phyloP scores from a whole-genome alignment of 2,888 invertebrate species.

The Aplocera efformata region DNA sequence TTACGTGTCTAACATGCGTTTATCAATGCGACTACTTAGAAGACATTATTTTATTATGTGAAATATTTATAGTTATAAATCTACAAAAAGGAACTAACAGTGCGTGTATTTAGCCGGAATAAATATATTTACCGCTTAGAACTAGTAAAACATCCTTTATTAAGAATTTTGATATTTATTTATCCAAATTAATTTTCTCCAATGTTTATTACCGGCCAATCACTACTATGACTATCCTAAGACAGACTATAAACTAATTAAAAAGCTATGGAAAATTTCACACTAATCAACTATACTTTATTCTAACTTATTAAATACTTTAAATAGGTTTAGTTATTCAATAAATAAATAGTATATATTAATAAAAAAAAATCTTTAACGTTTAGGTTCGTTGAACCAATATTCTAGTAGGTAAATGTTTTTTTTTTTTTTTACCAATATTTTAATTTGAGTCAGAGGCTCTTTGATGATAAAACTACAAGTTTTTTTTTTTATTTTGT shows the following conservation, averaged over 20 bases:
- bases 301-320: constrained; percentile 40
- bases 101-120: constrained; percentile 63
- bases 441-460: neutral
- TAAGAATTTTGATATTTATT: constrained; percentile 8
- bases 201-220: constrained; percentile 34
- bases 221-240: constrained; percentile 27
- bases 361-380: constrained; percentile 42
- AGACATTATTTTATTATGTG: constrained; percentile 14
- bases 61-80: constrained; percentile 20
- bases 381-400: constrained; percentile 27
- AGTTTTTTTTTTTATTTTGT: no score
- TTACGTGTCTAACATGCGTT: neutral
- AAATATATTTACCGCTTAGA: constrained; percentile 47
- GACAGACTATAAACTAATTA: constrained; percentile 38
- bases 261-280: constrained; percentile 69
- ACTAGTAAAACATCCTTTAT: constrained; percentile 40
- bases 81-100: constrained; percentile 75
- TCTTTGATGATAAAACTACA: neutral
- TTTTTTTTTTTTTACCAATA: neutral
- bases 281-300: constrained; percentile 42
- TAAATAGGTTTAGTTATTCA: constrained; percentile 66
- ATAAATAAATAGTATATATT: constrained; percentile 79
- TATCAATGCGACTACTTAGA: constrained; percentile 11
- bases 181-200: constrained; percentile 2
- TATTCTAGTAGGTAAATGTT: constrained; percentile 8